Base-by-base conservation (phyloP, 2,797 vertebrate species). In the Botia almorhae region DNA sequence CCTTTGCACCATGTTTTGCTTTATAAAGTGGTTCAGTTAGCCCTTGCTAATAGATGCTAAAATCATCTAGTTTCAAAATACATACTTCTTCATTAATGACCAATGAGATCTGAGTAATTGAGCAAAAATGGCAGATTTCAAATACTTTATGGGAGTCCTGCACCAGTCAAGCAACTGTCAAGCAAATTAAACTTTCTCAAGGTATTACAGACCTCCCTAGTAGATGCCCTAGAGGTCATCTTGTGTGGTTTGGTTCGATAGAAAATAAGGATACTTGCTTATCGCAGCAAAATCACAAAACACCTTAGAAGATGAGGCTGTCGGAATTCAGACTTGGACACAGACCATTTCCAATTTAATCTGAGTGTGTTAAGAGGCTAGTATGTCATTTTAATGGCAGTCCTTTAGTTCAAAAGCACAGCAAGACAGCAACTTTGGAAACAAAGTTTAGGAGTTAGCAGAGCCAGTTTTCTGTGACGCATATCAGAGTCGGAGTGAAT, bases 331-430 rank as follows among this genome's bases (percentile, higher is more conserved):
- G 10, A 69, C 63, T 69, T 33, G 69, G 81, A 63, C 64, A 74
- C n/a, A 43, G 56, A 51, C 26, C 64, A 36, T 78, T 78, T 82
- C 70, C 75, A 76, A 74, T 26, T 46, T 64, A 56, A 68, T 74
- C 51, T 64, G 56, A 58, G 39, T 23, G 75, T 50, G 56, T 80
- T 78, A 74, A 74, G 63, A 70, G 58, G 65, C 67, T 72, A 84
- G 78, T 71, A 68, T 75, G 65, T 78, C 73, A 82, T 58, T 77
- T 69, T 77, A 69, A 73, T 69, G 68, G 12, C 76, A 50, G 65
- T 23, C 50, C 73, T 69, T 69, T 69, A 4, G 36, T 69, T 70
- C 67, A 61, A 70, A 70, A 72, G 68, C 69, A 76, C 51, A 55
- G 46, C 29, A 48, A 33, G 55, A 74, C 51, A 43, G 23, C 23